Percentiles rank a stretch among this genome's conserved stretches.
These are phyloP conservation scores for Acromyrmex heyeri DNA, from an alignment of 1,140 invertebrate genomes.

Conservation along the genomic window DNA sequence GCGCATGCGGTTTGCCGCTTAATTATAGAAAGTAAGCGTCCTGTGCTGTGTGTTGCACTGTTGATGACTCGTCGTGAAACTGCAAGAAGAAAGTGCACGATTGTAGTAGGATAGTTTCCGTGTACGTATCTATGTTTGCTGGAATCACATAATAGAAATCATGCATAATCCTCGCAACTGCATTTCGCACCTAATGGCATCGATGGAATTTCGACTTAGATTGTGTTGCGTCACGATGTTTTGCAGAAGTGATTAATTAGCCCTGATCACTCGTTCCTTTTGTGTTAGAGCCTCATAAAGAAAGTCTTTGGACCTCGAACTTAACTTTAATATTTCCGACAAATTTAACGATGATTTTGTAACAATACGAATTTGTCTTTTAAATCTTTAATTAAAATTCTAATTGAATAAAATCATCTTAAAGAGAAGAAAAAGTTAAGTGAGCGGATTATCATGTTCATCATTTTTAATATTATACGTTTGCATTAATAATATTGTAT, in stretches of 20 bases:
- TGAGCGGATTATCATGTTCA: not conserved
- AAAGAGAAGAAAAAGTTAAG: not conserved
- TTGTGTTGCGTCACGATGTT: conserved; percentile 7
- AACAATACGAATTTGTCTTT: not conserved
- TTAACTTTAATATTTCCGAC: not conserved
- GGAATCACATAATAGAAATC: conserved; percentile 32
- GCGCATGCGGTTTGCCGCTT: conserved; percentile 58
- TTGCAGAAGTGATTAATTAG: conserved; percentile 48
- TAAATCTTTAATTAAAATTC: conserved; percentile 3
- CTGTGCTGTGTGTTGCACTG: not conserved
- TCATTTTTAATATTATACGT: too few relatives aligned
- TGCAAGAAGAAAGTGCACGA: conserved; percentile 65
- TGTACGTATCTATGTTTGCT: not conserved
- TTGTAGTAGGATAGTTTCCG: conserved; percentile 63
- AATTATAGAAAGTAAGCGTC: conserved; percentile 74
- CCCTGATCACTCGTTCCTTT: not conserved
- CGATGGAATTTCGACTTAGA: conserved; percentile 30
- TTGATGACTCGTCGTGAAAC: conserved; percentile 30
- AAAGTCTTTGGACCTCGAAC: not conserved
- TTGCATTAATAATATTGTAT: not conserved
- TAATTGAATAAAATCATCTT: not conserved
- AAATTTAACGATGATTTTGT: not conserved
- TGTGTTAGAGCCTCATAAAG: not conserved
- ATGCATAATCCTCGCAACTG: not conserved
- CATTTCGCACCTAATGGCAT: conserved; percentile 29